Conservation (phyloP, 2,113 vertebrate species). For the Oreocharis arfaki region DNA sequence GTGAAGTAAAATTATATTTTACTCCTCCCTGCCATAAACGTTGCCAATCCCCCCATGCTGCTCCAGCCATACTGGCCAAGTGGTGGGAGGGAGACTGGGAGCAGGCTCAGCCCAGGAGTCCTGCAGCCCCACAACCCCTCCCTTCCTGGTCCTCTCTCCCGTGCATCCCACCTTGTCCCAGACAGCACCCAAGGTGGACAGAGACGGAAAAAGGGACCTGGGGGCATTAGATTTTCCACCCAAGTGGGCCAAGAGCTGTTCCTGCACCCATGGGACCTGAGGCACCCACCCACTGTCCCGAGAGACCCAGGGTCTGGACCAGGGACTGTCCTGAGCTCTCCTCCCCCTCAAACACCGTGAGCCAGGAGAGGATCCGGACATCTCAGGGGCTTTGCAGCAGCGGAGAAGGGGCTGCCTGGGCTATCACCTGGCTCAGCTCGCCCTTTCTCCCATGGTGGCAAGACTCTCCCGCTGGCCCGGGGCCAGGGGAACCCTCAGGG, state of each 20-base stretch:
- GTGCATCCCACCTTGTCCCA: not conserved
- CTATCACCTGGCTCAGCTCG: not conserved
- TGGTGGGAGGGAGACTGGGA: not conserved
- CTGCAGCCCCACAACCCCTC: not conserved
- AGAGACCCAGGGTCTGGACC: not conserved
- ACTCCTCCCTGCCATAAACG: not conserved
- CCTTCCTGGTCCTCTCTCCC: not conserved
- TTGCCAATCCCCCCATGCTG: fast-evolving
- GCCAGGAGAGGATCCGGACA: not conserved
- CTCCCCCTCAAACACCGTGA: not conserved
- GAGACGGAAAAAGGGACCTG: not conserved
- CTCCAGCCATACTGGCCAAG: fast-evolving
- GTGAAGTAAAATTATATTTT: not conserved
- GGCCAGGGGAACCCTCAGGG: not conserved
- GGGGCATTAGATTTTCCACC: not conserved
- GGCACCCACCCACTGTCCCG: not conserved
- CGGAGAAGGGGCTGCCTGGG: not conserved
- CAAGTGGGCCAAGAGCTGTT: not conserved
- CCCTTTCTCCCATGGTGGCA: not conserved
- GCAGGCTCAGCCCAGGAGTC: not conserved
- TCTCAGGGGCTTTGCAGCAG: not conserved
- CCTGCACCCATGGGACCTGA: not conserved
- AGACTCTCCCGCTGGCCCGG: not conserved
- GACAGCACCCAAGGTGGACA: not conserved
- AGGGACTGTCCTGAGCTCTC: not conserved